Evolutionary conservation across 2,888 invertebrate species (phyloP), one percentile per base, ranked within the genome.

Genomic region (Helicoverpa assulta): DNA sequence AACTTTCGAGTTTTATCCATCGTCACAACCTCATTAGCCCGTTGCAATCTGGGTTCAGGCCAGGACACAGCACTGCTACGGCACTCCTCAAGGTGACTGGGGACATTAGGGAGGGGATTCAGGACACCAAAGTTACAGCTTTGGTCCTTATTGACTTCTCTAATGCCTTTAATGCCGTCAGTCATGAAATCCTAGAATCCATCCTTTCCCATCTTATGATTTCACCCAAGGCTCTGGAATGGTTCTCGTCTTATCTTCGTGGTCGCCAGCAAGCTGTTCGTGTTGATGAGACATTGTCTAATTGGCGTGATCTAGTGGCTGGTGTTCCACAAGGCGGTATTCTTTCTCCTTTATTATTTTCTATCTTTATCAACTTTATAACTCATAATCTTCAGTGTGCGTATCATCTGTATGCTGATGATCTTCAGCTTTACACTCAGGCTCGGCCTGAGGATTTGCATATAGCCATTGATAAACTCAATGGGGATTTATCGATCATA

Each of bases 161-260:
- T n/a, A n/a, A n/a, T n/a, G n/a, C n/a, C n/a, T n/a, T n/a, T n/a
- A n/a, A n/a, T n/a, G n/a, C n/a, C n/a, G n/a, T n/a, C n/a, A n/a
- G n/a, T n/a, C n/a, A n/a, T n/a, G n/a, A n/a, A n/a, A n/a, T n/a
- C 29, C 29, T 29, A 6, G 5, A 6, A 43, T 57, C 19, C n/a
- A 43, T 57, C 26, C 40, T 57, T 6, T 57, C 37, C 21, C 55
- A 55, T 55, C 55, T 37, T 55, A 37, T 55, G 55, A 37, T 55
- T 16, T 55, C 55, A 7, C 10, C 55, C 37, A n/a, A 37, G 10
- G 55, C 12, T 6, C 18, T 55, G 37, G 37, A 55, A 12, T 55
- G 37, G 55, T 37, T 54, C n/a, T 54, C 33, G 2, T 33, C 54
- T n/a, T 54, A 54, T 54, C 33, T 54, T 54, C 54, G n/a, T 10